phyloP scores from a whole-genome alignment of 2,113 vertebrate genomes.

The Willisornis vidua region DNA sequence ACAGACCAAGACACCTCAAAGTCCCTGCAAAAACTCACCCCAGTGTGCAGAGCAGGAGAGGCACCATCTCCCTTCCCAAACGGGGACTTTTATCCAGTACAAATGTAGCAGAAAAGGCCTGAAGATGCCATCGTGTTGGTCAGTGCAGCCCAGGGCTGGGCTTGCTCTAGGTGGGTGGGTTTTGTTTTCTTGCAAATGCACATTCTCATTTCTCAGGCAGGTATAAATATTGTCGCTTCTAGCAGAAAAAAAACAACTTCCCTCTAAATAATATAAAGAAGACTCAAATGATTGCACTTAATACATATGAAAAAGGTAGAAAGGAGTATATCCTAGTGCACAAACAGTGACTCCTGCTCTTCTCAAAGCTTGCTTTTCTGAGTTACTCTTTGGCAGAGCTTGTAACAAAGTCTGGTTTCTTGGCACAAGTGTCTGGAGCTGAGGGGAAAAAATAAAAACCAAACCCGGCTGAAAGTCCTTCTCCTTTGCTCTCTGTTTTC shows the following conservation, averaged over 20 bases:
- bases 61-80: not conserved
- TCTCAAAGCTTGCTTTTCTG: conserved; percentile 68
- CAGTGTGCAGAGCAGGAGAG: not conserved
- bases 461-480: conserved; percentile 43
- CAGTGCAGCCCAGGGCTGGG: conserved; percentile 23
- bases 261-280: conserved; percentile 80
- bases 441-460: not conserved
- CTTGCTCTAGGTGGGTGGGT: not conserved
- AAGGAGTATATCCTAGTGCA: conserved; percentile 81
- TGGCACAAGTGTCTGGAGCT: conserved; percentile 46
- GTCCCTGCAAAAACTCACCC: not conserved
- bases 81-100: not conserved
- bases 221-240: conserved; percentile 82
- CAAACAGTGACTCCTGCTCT: conserved; percentile 73
- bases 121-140: not conserved
- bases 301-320: conserved; percentile 79
- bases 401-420: conserved; percentile 72
- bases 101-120: not conserved
- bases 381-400: conserved; percentile 85
- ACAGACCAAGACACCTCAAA: accelerated
- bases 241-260: conserved; percentile 66
- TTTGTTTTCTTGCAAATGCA: conserved; percentile 60
- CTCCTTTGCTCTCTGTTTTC: conserved; percentile 38
- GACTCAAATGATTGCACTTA: conserved; percentile 86
- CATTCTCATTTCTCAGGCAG: conserved; percentile 75